phyloP scores from a whole-genome alignment of 2,888 invertebrate genomes.

The Patella ulyssiponensis region DNA sequence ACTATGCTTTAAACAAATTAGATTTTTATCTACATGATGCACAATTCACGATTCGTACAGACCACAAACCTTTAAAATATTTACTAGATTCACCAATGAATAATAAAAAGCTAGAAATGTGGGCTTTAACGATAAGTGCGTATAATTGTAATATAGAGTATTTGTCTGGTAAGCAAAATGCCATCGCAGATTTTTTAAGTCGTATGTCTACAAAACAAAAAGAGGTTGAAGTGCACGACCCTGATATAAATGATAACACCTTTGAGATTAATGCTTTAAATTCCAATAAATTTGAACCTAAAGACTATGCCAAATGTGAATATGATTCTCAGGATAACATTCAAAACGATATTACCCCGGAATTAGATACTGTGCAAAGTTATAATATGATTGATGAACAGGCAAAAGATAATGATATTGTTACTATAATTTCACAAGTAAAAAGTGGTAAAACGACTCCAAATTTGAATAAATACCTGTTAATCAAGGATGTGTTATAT shows the following conservation, averaged over 20 bases:
- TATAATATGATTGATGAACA: slow-evolving; percentile 7
- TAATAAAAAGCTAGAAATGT: slow-evolving; percentile 34
- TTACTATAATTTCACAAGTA: neutral
- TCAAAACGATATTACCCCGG: neutral
- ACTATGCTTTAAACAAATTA: slow-evolving; percentile 26
- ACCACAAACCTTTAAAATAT: slow-evolving; percentile 33
- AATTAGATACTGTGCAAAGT: neutral
- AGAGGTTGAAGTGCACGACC: neutral
- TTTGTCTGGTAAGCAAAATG: slow-evolving; percentile 26
- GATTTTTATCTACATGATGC: slow-evolving; percentile 30
- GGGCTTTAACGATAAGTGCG: slow-evolving; percentile 34
- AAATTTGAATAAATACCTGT: neutral
- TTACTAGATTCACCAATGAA: slow-evolving; percentile 30
- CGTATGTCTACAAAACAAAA: neutral
- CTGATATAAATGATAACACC: slow-evolving; percentile 10
- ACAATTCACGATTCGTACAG: slow-evolving; percentile 25
- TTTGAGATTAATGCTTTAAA: neutral
- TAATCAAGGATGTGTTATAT: neutral
- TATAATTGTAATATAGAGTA: slow-evolving; percentile 37
- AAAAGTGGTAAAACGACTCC: neutral
- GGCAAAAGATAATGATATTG: neutral
- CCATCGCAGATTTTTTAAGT: slow-evolving; percentile 23
- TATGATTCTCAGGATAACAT: neutral
- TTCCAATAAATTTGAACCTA: neutral
- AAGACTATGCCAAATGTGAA: neutral